Evolutionary conservation across 1,140 invertebrate species (phyloP), one percentile per base, ranked within the genome.

Genomic region (Nebria ingens): DNA sequence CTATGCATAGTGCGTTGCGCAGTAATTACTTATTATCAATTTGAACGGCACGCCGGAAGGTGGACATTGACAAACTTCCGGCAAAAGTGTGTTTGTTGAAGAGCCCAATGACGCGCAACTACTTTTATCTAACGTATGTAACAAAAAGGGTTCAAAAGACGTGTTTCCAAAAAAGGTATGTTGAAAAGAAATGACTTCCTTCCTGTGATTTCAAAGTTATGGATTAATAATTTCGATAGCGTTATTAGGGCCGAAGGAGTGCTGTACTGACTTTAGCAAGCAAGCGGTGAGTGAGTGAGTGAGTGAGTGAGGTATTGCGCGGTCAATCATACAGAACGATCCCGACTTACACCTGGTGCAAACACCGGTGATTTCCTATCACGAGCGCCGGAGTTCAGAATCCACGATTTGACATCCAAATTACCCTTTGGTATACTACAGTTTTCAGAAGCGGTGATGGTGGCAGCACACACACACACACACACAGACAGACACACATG

Each of bases 361-460:
- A 4, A 29, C 4, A 45, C 40, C 40, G 40, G 6, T 45, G 40
- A 45, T 45, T 45, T 45, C 40, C 40, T 45, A 45, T 45, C 40
- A 45, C 40, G 40, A 45, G 9, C 6, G 40, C 6, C 4, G 40
- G 9, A 45, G n/a, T n/a, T n/a, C n/a, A n/a, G n/a, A n/a, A n/a
- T n/a, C 40, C 6, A 11, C 40, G 6, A 17, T 45, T 45, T 45
- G 40, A 45, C 40, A 17, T 45, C 40, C 40, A 45, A 45, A 45
- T 45, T 45, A 45, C 40, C 40, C 40, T 17, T 17, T 45, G 40
- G 17, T n/a, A n/a, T n/a, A n/a, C n/a, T n/a, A n/a, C n/a, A n/a
- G n/a, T n/a, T n/a, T n/a, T n/a, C n/a, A n/a, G n/a, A 45, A 34
- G 25, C 25, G 25, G 25, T 17, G n/a, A n/a, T n/a, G n/a, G n/a